Evolutionary conservation across 1,140 invertebrate genomes (phyloP), one percentile per base, ranked within the genome.

Genomic region (Lucilia cuprina): DNA sequence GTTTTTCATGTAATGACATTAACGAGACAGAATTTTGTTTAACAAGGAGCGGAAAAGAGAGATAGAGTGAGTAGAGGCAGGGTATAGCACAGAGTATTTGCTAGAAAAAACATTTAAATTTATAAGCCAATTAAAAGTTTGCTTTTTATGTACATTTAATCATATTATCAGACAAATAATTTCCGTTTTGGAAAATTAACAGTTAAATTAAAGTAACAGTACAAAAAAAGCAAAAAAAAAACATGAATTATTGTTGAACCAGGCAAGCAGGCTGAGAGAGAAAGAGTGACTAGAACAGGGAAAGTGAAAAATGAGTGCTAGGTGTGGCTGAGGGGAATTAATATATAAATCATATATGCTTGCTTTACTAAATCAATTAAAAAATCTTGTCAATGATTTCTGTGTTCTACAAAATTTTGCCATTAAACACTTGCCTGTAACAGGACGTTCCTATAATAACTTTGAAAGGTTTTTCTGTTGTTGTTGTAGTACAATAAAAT

Each of bases 101-200:
- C 10, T 0, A 41, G 41, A 41, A 5, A 41, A 41, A 41, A 41
- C 41, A 41, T 41, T 41, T 41, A 41, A 41, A 41, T 41, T 41
- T 41, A 8, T 41, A 41, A 41, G 41, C 41, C 41, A 41, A 41
- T 41, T 41, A 41, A 41, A 41, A 41, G 41, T 41, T 41, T 41
- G 41, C 41, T 41, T 41, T 41, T 41, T 41, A 41, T 41, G 41
- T 41, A 41, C 8, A 12, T n/a, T 70, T 70, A 70, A 70, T 70
- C 65, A 70, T 21, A 70, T 70, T 70, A 70, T 70, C 65, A 70
- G 65, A 70, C 65, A 70, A 70, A 70, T 70, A 70, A 70, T 70
- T 70, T 70, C 65, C 65, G 65, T 70, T 70, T 60, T 70, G 65
- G 65, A 70, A 70, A 70, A 70, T 70, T 70, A 70, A 70, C n/a